Base-by-base conservation (phyloP, 2,888 invertebrate genomes). In the Elgonia sp. region DNA sequence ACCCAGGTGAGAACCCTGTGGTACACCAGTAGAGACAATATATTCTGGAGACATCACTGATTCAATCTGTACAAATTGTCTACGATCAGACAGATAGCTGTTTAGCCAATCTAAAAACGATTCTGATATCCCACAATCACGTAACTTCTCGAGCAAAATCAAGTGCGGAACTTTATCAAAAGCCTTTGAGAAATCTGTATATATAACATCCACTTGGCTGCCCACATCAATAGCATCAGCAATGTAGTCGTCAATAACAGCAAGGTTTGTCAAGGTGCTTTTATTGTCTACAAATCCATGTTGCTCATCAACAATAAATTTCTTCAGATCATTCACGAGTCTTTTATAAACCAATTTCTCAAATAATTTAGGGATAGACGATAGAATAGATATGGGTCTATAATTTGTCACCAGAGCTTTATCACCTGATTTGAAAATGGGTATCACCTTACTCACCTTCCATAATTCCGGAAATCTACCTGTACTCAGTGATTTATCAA, bases 1-100 rank as follows among this genome's bases (percentile, higher is more conserved):
- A n/a, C n/a, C n/a, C n/a, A n/a, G n/a, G n/a, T n/a, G n/a, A 39
- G 18, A 80, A 1, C 80, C 60, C 29, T 80, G 80, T 12, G 80
- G 60, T 0, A 80, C 40, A 0, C 55, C 70, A 5, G 69, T 69
- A 4, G 69, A 60, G 40, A 12, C 8, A 12, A 9, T 9, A 9
- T 42, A 12, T 42, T 9, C 42, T 12, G 12, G 42, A 42, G 12
- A 12, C 12, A 42, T 42, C 12, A 42, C 42, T 12, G 12, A n/a
- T n/a, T 42, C 7, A 42, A 42, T 42, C 7, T 42, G 8, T 8
- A 55, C 12, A 21, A 62, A 20, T 9, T 21, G 12, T 21, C 8
- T 5, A 12, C 29, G 12, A 12, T 42, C 8, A 9, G 42, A 42
- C 12, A 42, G 12, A 12, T 42, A 42, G 12, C 8, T 9, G 7